Base-by-base conservation (phyloP, 2,888 invertebrate species). In the Spialia ferax region DNA sequence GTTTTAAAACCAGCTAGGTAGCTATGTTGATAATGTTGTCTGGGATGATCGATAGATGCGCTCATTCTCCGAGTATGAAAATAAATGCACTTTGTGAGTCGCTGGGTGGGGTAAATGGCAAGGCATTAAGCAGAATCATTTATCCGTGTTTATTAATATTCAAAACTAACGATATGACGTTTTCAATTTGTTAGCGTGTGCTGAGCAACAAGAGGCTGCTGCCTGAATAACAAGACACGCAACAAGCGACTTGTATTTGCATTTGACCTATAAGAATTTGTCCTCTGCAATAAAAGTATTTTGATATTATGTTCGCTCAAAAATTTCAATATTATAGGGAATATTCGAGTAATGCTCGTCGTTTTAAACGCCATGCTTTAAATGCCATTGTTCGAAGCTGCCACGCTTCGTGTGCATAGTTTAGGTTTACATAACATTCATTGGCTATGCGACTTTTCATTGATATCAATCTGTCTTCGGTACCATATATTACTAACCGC, bases 181-280 rank as follows among this genome's bases (percentile, higher is more conserved):
- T 84, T 83, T 84, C 84, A 83, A 89, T 88, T 89, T 87, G 89
- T 87, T 87, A 81, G 80, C 79, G 77, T 78, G 82, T 81, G 77
- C 78, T 75, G 79, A 78, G 81, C 81, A 81, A 82, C 86, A 80
- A 85, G 87, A 84, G 81, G 74, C 78, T 74, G 75, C 74, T 75
- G 80, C 77, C 82, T 79, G 79, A 85, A 83, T 79, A 82, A 79
- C 78, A 78, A 80, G 82, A 81, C 88, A 89, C 87, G 88, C 89
- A 86, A 89, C 87, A 83, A 84, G 85, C 85, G 82, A 85, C 85
- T 84, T 84, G 79, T 86, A 91, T 89, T 91, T 89, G 85, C 89
- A 91, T 90, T 86, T 89, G 88, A 90, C 90, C 89, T 84, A 85
- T 83, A 86, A 89, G 82, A 82, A 78, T 73, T 76, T 81, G 75